phyloP scores from a whole-genome alignment of 2,888 invertebrate species.

The Nemotelus pantherinus region DNA sequence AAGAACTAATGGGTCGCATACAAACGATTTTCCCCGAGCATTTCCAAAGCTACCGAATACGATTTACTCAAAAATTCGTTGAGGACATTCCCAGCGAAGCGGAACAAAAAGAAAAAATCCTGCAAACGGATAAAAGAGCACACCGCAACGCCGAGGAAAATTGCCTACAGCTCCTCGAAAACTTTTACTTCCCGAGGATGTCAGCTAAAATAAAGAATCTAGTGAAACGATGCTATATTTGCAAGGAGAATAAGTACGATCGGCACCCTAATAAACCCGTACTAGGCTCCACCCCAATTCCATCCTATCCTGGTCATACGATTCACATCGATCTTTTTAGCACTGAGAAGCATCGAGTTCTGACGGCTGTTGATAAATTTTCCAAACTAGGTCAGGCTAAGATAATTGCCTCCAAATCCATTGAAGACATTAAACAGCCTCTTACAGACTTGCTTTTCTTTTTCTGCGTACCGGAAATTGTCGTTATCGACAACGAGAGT shows the following conservation, averaged over 20 bases:
- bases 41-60: slow-evolving; percentile 37
- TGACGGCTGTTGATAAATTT: slow-evolving; percentile 45
- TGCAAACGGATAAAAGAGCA: background rate
- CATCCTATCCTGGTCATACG: background rate
- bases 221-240: background rate
- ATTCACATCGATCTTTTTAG: background rate
- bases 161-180: background rate
- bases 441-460: slow-evolving; percentile 32
- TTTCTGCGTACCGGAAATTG: slow-evolving; percentile 23
- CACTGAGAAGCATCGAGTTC: slow-evolving; percentile 1
- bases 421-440: slow-evolving; percentile 35
- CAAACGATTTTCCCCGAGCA: slow-evolving; percentile 45
- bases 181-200: slow-evolving; percentile 27
- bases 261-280: background rate
- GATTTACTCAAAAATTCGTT: slow-evolving; percentile 31
- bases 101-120: slow-evolving; percentile 16
- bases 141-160: background rate
- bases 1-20: slow-evolving; percentile 36
- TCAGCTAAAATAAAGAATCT: background rate
- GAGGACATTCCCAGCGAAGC: slow-evolving; percentile 14
- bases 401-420: slow-evolving; percentile 25
- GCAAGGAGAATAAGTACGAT: slow-evolving; percentile 16
- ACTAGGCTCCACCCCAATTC: background rate
- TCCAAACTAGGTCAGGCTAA: slow-evolving; percentile 32
- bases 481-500: slow-evolving; percentile 46